Evolutionary conservation across 2,888 invertebrate species (phyloP), one percentile per base, ranked within the genome.

Genomic region (Zygogramma bicolorata): DNA sequence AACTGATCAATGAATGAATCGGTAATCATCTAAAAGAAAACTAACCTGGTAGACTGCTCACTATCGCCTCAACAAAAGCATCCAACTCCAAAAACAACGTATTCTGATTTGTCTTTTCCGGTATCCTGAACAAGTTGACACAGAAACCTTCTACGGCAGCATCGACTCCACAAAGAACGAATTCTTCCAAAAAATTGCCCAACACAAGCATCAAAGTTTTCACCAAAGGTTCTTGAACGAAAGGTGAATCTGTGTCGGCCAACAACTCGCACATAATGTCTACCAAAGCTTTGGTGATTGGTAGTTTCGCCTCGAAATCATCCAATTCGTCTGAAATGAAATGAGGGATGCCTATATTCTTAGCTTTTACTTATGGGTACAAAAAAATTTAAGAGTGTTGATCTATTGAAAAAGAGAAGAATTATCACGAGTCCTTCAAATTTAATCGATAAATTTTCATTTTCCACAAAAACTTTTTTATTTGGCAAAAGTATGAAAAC

Each of bases 211-310:
- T 83, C 8, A 87, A 77, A 70, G 86, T 87, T 82, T 88, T 87
- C 6, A 89, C 82, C n/a, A 89, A 85, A 1, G 88, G 87, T 83
- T 89, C 89, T 78, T 89, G 89, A 25, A 87, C 85, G 6, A 89
- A 78, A 15, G 86, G 85, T 42, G 87, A 88, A 49, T 86, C 86
- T 53, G 87, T 85, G 38, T 88, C 89, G 8, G 86, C 84, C 31
- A 89, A 79, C 67, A 89, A 76, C 80, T 89, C 89, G 70, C 89
- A 89, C 38, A 88, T 77, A 42, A 89, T 84, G 78, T 89, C 89
- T 38, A 88, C 74, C 13, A 86, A 74, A 1, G 85, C 85, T 78
- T 88, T 88, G 2, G 88, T 88, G 75, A 89, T 82, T 10, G 87
- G 88, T 72, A 89, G 81, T 77, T 87, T 87, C 1, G 86, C 83